Conservation (phyloP, 1,140 invertebrate genomes). For the Armadillidium nasatum region DNA sequence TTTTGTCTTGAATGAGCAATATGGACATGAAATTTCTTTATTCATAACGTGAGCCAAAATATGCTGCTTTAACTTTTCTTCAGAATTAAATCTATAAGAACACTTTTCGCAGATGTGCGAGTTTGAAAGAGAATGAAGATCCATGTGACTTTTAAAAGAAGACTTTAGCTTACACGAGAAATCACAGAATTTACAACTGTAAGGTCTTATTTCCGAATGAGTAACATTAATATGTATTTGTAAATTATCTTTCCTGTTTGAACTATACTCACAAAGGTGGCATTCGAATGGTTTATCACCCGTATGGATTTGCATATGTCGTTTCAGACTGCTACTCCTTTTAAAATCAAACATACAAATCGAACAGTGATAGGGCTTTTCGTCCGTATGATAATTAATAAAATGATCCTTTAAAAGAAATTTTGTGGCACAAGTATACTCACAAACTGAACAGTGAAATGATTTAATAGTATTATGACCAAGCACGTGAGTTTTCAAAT, state of each 20-base stretch:
- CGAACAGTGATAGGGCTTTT: not conserved
- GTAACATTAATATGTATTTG: not conserved
- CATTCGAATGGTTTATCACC: constrained; percentile 14
- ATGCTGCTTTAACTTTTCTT: not conserved
- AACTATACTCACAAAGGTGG: constrained; percentile 14
- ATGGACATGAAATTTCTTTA: not conserved
- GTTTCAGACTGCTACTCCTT: not conserved
- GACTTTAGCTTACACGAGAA: not conserved
- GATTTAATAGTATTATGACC: not conserved
- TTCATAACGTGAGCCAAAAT: not conserved
- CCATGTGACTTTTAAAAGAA: not conserved
- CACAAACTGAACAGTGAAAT: not conserved
- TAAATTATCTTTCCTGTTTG: not conserved
- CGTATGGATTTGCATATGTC: not conserved
- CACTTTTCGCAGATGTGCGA: not conserved
- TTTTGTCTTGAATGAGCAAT: not conserved
- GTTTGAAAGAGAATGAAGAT: not conserved
- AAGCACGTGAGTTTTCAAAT: not conserved
- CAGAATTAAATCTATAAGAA: not conserved
- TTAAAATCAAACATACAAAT: not conserved
- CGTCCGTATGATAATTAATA: not conserved
- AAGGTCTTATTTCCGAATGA: constrained; percentile 9
- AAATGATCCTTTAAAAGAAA: not conserved
- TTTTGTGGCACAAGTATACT: not conserved
- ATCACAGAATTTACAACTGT: not conserved